Conservation (phyloP, 2,113 vertebrate species). For the Ranitomeya imitator region DNA sequence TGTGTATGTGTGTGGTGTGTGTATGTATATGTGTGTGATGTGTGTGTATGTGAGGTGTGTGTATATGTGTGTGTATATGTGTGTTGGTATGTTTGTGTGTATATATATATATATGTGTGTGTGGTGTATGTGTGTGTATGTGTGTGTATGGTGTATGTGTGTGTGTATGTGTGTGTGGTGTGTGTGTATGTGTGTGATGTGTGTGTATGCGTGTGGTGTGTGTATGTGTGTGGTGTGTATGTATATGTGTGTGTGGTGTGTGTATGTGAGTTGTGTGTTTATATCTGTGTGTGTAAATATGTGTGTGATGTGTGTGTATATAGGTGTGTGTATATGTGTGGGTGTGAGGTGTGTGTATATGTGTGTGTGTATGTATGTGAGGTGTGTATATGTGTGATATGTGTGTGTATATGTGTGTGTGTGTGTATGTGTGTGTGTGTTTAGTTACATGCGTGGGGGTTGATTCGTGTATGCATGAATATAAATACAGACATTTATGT, state of each 20-base stretch:
- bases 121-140: neutral
- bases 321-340: neutral
- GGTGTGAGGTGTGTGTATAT: neutral
- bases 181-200: no score
- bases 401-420: slow-evolving; percentile 5
- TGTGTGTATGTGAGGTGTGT: no score
- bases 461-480: no score
- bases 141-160: no score
- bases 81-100: neutral
- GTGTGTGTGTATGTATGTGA: neutral
- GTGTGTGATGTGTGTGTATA: neutral
- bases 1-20: neutral
- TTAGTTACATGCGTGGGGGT: no score
- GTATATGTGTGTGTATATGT: no score
- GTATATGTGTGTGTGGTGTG: neutral
- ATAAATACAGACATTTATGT: neutral
- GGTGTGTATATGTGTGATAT: neutral
- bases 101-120: neutral
- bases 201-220: no score
- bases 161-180: neutral
- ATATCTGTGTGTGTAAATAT: neutral
- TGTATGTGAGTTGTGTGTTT: neutral
- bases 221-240: neutral
- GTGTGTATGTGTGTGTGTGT: no score
- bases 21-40: neutral